A percentile compares a stretch with the other conserved stretches of the same genome.
Evolutionary conservation across 2,797 vertebrate species (phyloP).

Genomic region (Linurgus olivaceus): DNA sequence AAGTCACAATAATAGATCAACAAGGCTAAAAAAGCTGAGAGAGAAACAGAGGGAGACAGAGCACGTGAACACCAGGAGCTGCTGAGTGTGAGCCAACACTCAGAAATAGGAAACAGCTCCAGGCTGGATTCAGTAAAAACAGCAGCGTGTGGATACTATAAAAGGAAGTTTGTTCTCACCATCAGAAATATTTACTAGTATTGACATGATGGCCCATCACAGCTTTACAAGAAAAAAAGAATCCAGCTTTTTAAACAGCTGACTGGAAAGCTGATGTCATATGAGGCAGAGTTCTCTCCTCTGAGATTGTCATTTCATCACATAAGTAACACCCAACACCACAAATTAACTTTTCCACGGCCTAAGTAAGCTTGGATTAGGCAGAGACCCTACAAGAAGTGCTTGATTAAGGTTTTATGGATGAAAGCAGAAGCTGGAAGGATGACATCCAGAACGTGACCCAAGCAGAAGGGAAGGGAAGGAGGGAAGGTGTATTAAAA

Average conservation of each 20-base stretch:
- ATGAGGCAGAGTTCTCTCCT: not conserved
- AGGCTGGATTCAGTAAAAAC: conserved; percentile 23
- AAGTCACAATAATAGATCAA: conserved; percentile 53
- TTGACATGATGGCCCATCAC: conserved; percentile 57
- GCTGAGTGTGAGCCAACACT: conserved; percentile 36
- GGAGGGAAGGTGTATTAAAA: not conserved
- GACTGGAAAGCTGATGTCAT: conserved; percentile 23
- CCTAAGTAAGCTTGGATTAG: not conserved
- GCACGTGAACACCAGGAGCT: not conserved
- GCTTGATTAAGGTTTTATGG: not conserved
- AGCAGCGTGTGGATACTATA: conserved; percentile 66
- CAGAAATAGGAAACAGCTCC: conserved; percentile 63
- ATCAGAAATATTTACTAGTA: conserved; percentile 38
- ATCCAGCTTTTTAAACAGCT: conserved; percentile 8
- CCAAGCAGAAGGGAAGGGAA: not conserved
- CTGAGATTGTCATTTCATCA: not conserved
- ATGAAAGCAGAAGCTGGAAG: not conserved
- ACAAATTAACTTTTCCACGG: not conserved
- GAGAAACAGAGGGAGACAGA: not conserved
- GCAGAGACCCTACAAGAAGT: not conserved
- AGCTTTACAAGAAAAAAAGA: conserved; percentile 16
- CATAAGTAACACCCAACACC: not conserved
- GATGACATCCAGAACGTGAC: not conserved
- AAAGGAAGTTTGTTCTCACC: conserved; percentile 73
- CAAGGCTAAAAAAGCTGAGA: conserved; percentile 50